phyloP scores from a whole-genome alignment of 2,113 vertebrate species.

The Pituophis catenifer region DNA sequence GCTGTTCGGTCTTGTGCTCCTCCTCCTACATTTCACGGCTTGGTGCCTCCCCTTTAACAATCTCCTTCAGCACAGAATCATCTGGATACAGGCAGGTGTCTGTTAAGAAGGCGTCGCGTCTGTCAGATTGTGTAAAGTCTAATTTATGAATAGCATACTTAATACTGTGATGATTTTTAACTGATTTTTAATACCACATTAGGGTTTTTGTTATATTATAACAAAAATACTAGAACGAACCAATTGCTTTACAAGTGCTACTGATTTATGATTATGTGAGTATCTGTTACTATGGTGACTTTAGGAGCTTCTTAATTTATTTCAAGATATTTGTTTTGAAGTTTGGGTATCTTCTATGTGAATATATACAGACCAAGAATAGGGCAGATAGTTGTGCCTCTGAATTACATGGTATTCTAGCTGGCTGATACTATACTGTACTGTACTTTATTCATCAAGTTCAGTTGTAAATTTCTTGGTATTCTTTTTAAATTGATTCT shows the following conservation, averaged over 20 bases:
- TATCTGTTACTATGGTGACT: neutral
- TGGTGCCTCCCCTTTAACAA: neutral
- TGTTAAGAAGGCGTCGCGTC: neutral
- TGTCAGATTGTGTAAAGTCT: neutral
- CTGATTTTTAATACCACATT: neutral
- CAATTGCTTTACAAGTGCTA: neutral
- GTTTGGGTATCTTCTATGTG: neutral
- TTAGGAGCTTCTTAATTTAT: neutral
- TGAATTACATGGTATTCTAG: neutral
- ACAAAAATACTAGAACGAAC: neutral
- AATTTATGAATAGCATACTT: neutral
- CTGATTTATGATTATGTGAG: neutral
- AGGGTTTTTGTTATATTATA: neutral
- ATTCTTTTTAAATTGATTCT: neutral
- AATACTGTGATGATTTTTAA: neutral
- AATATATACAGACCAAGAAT: neutral
- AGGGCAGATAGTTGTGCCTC: accelerated
- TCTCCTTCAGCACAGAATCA: neutral
- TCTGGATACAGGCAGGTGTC: neutral
- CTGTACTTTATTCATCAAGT: neutral
- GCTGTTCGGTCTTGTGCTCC: neutral
- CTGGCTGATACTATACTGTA: neutral
- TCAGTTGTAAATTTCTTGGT: accelerated
- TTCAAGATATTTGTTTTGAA: neutral
- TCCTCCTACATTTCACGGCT: neutral